A percentile compares a stretch with the other conserved stretches of the same genome.
Conservation (phyloP, 2,888 invertebrate species). For the Blomia tropicalis region DNA sequence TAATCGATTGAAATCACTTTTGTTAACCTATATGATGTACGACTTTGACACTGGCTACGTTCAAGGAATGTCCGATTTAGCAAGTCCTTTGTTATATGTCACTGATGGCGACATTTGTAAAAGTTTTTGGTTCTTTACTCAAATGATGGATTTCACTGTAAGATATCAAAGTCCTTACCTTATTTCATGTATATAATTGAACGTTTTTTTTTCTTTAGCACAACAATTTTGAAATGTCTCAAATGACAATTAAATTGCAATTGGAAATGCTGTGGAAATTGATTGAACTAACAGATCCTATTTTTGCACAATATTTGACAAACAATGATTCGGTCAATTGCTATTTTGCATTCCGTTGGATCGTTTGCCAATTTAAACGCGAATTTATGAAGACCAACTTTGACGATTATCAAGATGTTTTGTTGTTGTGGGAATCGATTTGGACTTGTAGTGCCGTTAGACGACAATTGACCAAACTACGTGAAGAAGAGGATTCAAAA, state of each 20-base stretch:
- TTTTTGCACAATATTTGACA: conserved; percentile 27
- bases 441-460: conserved; percentile 21
- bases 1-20: conserved; percentile 17
- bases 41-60: conserved; percentile 28
- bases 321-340: conserved; percentile 27
- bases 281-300: conserved; percentile 26
- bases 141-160: conserved; percentile 26
- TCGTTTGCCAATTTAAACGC: conserved; percentile 27
- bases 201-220: conserved; percentile 10
- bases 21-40: conserved; percentile 27
- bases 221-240: conserved; percentile 26
- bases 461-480: neutral
- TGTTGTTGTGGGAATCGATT: conserved; percentile 26
- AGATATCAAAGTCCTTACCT: no score
- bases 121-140: conserved; percentile 26
- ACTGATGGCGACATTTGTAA: conserved; percentile 23
- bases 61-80: conserved; percentile 28
- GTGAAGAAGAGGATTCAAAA: neutral
- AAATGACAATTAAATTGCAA: conserved; percentile 24
- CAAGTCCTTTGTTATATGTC: conserved; percentile 25
- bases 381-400: conserved; percentile 26
- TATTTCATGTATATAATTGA: no score
- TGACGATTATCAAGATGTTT: conserved; percentile 25
- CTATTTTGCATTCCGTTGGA: conserved; percentile 27
- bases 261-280: conserved; percentile 24